Evolutionary conservation across 2,888 invertebrate genomes (phyloP), one percentile per base, ranked within the genome.

Genomic region (Cordilura impudica): DNA sequence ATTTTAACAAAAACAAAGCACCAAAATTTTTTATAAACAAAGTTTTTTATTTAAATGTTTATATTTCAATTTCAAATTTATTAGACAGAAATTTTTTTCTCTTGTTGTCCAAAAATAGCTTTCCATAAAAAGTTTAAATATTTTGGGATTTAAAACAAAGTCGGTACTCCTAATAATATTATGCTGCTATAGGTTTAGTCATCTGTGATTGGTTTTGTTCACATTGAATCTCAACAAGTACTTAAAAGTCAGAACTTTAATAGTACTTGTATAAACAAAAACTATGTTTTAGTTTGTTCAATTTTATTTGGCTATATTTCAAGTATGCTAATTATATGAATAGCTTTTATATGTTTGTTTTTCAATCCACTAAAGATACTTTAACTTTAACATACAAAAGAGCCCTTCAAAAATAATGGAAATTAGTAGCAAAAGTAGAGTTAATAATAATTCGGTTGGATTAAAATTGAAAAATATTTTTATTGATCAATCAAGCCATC

Each of bases 41-140:
- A 51, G 47, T 45, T 19, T 47, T 45, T 43, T 31, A 60, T 74
- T 74, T 45, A 67, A 67, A 74, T 74, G 60, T 67, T 60, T 67
- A 53, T 60, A 54, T 69, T 67, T 67, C 7, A 67, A 54, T 54
- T 67, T 74, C 26, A 49, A 61, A 69, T 54, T 47, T 67, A 45
- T 67, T 75, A 61, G 12, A 54, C 8, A 69, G 66, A 72, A 39
- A 51, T 73, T 69, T 45, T 61, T 8, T 67, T 60, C 8, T 29
- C 23, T n/a, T 63, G 54, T 35, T 35, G 21, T 35, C 7, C 16
- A 45, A 51, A 54, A 67, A 23, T 39, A 26, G 56, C 4, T 49
- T 73, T 26, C 23, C 5, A 56, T 66, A 29, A 7, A 72, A 71
- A 63, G 14, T 61, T 71, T 26, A 26, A 31, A 6, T 31, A 6